phyloP scores from a whole-genome alignment of 1,140 invertebrate genomes.

The Drosophila athabasca region DNA sequence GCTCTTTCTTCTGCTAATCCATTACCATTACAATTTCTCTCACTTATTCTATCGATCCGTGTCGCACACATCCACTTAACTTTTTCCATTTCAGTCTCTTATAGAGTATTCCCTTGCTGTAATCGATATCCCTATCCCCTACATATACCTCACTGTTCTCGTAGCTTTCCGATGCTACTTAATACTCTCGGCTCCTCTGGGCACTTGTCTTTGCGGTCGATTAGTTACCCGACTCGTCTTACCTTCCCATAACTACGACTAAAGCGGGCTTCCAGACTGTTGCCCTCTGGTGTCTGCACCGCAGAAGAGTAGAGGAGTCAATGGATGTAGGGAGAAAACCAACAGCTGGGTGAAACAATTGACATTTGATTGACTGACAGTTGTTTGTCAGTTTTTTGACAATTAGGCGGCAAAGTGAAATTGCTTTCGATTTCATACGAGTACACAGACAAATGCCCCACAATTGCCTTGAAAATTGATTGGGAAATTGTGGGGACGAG shows the following conservation, averaged over 20 bases:
- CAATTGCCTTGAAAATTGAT: slow-evolving; percentile 64
- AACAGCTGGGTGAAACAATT: slow-evolving; percentile 61
- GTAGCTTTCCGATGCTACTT: not conserved
- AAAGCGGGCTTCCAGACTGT: slow-evolving; percentile 8
- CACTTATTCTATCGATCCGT: too few relatives aligned
- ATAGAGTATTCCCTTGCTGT: not conserved
- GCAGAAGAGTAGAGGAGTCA: not conserved
- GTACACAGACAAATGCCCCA: slow-evolving; percentile 35
- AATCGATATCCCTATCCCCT: slow-evolving; percentile 1
- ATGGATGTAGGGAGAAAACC: slow-evolving; percentile 7
- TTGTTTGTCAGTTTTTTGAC: slow-evolving; percentile 75
- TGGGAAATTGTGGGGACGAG: slow-evolving; percentile 56
- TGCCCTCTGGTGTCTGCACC: slow-evolving; percentile 3
- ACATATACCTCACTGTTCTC: not conserved
- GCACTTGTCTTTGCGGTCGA: slow-evolving; percentile 52
- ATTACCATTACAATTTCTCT: too few relatives aligned
- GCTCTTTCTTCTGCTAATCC: too few relatives aligned
- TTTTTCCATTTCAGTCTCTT: too few relatives aligned
- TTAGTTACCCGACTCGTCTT: slow-evolving; percentile 57
- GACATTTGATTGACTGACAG: slow-evolving; percentile 74
- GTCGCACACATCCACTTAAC: too few relatives aligned
- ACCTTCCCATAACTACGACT: slow-evolving; percentile 12
- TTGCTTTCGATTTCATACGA: slow-evolving; percentile 68
- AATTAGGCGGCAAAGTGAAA: slow-evolving; percentile 74
- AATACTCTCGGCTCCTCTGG: not conserved